Base-by-base conservation (phyloP, 2,797 vertebrate genomes). In the Gouania willdenowi region DNA sequence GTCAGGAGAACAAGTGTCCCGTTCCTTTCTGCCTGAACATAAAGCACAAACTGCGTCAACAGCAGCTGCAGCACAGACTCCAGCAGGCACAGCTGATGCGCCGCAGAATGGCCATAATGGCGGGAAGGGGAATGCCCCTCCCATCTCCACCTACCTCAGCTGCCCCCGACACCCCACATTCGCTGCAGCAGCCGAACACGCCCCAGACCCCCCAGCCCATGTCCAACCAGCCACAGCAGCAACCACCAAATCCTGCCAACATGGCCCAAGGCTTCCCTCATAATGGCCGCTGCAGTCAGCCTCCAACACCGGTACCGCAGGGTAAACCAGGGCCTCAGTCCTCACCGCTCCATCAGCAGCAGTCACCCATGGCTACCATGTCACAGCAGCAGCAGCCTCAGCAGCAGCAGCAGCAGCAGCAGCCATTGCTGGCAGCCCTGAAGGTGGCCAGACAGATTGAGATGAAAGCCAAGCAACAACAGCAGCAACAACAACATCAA, bases 21-120 rank as follows among this genome's bases (percentile, higher is more conserved):
- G 97, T 99, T 75, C 97, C 96, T 63, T 98, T 99, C 91, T 99
- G 97, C 84, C 92, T 95, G 81, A 99, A 98, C 80, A 99, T 99
- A 84, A 99, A 99, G 89, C 94, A 99, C 76, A 99, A 99, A 82
- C 90, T 99, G 40, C 91, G 92, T 46, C 96, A 99, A 86, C 97
- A 99, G 85, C 97, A 99, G 90, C 88, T 98, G 74, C 97, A 98
- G 74, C 95, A 98, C 45, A 87, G 96, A 65, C 90, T 98, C 52
- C 94, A 97, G 83, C 97, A 99, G 84, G 95, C 94, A 13, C 96
- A 99, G 79, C 91, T 99, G 84, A 97, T 99, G 88, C 93, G 95
- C 46, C 90, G 96, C 68, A 89, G 97, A 77, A 99, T 99, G 93
- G 97, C 97, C 15, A 95, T 94, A 69, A 99, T 99, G 97, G 94